Evolutionary conservation across 1,140 invertebrate species (phyloP).

Genomic region (Drosophila nikananu): DNA sequence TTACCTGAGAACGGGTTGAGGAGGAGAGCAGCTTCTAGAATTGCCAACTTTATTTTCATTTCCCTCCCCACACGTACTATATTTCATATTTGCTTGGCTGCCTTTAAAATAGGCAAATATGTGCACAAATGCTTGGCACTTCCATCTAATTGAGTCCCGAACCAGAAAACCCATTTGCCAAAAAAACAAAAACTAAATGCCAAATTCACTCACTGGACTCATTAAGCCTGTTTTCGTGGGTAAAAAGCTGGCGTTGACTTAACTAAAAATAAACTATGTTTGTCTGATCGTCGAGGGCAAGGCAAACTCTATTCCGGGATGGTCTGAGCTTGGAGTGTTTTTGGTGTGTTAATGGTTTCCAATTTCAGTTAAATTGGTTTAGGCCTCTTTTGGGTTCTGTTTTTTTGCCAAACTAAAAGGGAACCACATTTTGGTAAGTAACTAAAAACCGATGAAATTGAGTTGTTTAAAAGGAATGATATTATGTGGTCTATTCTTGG

Average conservation of each 20-base stretch:
- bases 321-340: constrained; percentile 49
- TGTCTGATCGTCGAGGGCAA: constrained; percentile 32
- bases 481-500: too few relatives aligned
- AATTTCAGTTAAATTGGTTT: constrained; percentile 8
- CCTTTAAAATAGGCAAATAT: constrained; percentile 74
- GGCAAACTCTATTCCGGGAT: constrained; percentile 58
- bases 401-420: too few relatives aligned
- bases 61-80: constrained; percentile 1
- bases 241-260: constrained; percentile 32
- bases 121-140: constrained; percentile 66
- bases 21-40: constrained; percentile 46
- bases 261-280: constrained; percentile 49
- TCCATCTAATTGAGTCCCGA: constrained; percentile 16
- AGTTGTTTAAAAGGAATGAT: too few relatives aligned
- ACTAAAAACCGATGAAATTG: not conserved
- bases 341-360: constrained; percentile 29
- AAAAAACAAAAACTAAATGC: constrained; percentile 22
- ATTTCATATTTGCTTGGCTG: constrained; percentile 7
- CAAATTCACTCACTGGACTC: constrained; percentile 41
- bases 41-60: constrained; percentile 59
- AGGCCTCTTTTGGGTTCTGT: not conserved
- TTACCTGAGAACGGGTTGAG: constrained; percentile 51
- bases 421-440: not conserved
- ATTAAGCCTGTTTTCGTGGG: constrained; percentile 55
- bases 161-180: constrained; percentile 41